These are phyloP conservation scores for Characodon lateralis DNA, from an alignment of 2,797 vertebrate genomes.

Conservation along the genomic window DNA sequence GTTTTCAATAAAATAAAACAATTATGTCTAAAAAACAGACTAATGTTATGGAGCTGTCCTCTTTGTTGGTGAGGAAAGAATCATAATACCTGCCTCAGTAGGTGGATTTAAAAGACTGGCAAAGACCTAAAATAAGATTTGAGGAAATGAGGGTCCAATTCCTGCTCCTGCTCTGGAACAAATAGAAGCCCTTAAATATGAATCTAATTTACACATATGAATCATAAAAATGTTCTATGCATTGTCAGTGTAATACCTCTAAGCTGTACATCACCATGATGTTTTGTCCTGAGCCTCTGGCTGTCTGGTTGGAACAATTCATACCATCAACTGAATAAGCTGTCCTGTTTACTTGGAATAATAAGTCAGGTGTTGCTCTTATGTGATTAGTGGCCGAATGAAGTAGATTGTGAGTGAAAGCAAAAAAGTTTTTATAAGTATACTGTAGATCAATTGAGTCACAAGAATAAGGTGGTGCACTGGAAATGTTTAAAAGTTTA, in stretches of 20 bases:
- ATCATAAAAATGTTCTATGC: conserved; percentile 43
- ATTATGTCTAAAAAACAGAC: too few species aligned
- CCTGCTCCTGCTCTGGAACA: conserved; percentile 48
- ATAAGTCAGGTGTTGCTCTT: conserved; percentile 16
- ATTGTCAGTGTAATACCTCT: conserved; percentile 41
- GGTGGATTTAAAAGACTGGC: conserved; percentile 45
- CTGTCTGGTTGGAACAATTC: conserved; percentile 31
- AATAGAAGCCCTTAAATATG: conserved; percentile 51
- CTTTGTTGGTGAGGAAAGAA: conserved; percentile 20
- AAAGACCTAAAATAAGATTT: conserved; percentile 45
- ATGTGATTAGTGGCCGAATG: conserved; percentile 13
- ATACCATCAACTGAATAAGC: conserved; percentile 35
- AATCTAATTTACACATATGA: conserved; percentile 65
- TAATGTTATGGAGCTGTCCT: conserved; percentile 3
- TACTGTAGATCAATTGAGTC: neutral
- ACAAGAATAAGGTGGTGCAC: neutral
- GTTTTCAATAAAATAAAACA: too few species aligned
- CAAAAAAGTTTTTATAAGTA: neutral
- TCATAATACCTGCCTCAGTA: conserved; percentile 37
- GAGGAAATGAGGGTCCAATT: conserved; percentile 51
- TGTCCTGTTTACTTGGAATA: conserved; percentile 25
- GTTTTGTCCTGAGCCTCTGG: conserved; percentile 25
- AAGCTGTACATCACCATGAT: conserved; percentile 42
- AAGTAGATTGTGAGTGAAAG: conserved; percentile 19
- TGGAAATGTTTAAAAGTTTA: neutral